Base-by-base conservation (phyloP, 37 sponge, comb jelly and placozoan species). In the Spongia lamella region DNA sequence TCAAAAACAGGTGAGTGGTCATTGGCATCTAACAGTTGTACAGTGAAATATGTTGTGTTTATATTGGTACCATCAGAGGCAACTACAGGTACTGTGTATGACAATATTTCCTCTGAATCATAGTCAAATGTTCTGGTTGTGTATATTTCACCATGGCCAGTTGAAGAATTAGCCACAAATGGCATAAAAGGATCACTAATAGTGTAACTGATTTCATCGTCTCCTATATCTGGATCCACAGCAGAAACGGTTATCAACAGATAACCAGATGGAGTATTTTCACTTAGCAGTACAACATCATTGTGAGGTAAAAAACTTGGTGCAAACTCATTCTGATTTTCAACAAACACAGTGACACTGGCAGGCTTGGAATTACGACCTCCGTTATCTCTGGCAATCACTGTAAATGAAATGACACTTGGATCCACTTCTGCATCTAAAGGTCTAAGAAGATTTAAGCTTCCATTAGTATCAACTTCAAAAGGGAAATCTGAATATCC, bases 321-420 rank as follows among this genome's bases (percentile, higher is more conserved):
- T 49, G 76, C 39, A 43, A 72, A 76, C 11, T 89, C 89, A 60
- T 89, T 89, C 40, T 65, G 75, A 73, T 89, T 85, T 35, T 73
- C 63, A 7, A 89, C 64, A 1, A 22, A n/a, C 7, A 89, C 79
- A 14, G 53, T 67, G 22, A 89, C 80, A 34, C 68, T 70, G 21
- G 66, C 57, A 16, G 81, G 70, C 6, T 63, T n/a, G 26, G 83
- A 75, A 21, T 22, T 64, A 37, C 66, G 36, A 11, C 59, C 57
- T 9, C 31, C 84, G 9, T 34, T 40, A 38, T 88, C 68, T 3
- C 37, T 67, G 5, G 89, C 89, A 19, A 66, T 34, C 7, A 89
- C 76, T 36, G 56, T 13, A 51, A 89, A 67, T 1, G 43, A 29
- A 30, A 30, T 58, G 17, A 53, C 56, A 13, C 32, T 22, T 25